phyloP scores from a whole-genome alignment of 2,888 invertebrate species.

The Anoncus sp. region DNA sequence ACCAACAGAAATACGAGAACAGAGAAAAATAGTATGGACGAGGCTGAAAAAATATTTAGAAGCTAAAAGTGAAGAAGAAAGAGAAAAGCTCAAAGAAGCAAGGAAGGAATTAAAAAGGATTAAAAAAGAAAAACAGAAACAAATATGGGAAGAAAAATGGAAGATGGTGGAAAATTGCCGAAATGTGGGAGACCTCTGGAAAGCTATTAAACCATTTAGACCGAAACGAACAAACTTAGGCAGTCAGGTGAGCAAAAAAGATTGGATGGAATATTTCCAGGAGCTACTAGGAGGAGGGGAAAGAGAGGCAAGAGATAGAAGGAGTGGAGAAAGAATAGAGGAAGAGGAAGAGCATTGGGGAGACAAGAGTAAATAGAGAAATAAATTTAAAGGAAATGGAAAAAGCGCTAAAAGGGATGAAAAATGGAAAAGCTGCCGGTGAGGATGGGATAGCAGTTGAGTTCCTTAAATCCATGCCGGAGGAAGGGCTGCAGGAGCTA shows the following conservation, averaged over 20 bases:
- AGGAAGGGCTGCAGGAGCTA: conserved; percentile 2
- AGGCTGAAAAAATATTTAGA: neutral
- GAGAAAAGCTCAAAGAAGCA: conserved; percentile 10
- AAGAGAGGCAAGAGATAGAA: neutral
- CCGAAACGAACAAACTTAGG: conserved; percentile 18
- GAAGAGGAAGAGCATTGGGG: neutral
- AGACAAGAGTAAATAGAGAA: conserved; percentile 19
- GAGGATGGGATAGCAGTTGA: conserved; percentile 17
- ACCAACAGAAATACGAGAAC: conserved; percentile 1
- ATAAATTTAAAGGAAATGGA: conserved; percentile 3
- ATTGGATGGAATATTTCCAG: conserved; percentile 26
- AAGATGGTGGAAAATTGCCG: conserved; percentile 13
- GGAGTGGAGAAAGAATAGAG: neutral
- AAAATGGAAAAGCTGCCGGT: conserved; percentile 7
- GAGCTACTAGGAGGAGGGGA: conserved; percentile 26
- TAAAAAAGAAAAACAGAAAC: neutral
- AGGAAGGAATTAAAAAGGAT: conserved; percentile 28
- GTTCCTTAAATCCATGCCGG: conserved; percentile 9
- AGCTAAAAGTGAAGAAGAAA: conserved; percentile 4
- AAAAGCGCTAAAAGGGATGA: conserved; percentile 7
- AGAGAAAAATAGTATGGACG: conserved; percentile 27
- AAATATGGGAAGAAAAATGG: conserved; percentile 20
- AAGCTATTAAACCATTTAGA: conserved; percentile 33
- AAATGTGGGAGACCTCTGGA: conserved; percentile 32
- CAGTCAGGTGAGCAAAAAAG: conserved; percentile 18